phyloP scores from a whole-genome alignment of 2,113 vertebrate species.

The Choloepus hoffmanni region DNA sequence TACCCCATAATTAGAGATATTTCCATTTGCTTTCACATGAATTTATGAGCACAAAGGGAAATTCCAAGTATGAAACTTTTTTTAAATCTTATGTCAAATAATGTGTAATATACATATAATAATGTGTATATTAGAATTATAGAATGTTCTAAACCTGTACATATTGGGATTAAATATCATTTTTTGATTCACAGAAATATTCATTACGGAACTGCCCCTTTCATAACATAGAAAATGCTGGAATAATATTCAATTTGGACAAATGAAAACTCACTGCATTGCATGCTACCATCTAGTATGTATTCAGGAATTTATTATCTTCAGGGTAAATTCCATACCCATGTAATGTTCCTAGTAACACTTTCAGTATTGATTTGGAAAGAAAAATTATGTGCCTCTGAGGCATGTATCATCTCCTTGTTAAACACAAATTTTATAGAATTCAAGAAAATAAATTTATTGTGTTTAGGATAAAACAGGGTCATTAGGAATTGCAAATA shows the following conservation, averaged over 20 bases:
- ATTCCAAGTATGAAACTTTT: background rate
- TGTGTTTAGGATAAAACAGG: background rate
- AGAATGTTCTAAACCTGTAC: background rate
- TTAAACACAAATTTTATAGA: slow-evolving; percentile 21
- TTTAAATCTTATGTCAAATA: slow-evolving; percentile 6
- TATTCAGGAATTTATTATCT: slow-evolving; percentile 54
- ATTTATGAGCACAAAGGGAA: background rate
- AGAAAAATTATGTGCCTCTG: background rate
- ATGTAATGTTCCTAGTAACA: slow-evolving; percentile 27
- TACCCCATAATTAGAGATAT: background rate
- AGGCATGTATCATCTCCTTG: background rate
- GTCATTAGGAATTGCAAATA: slow-evolving; percentile 6
- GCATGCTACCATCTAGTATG: background rate
- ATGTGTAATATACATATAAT: background rate
- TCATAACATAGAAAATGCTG: background rate
- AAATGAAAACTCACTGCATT: slow-evolving; percentile 54
- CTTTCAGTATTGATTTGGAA: slow-evolving; percentile 17
- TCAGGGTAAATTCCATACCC: slow-evolving; percentile 9
- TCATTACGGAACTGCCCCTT: background rate
- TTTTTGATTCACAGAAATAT: background rate
- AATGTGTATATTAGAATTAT: too few relatives aligned
- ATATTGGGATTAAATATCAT: background rate
- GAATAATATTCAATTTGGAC: background rate
- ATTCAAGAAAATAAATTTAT: slow-evolving; percentile 10
- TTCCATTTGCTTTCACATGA: background rate